Evolutionary conservation across 2,797 vertebrate genomes (phyloP), one percentile per base, ranked within the genome.

Genomic region (Pipistrellus kuhlii): DNA sequence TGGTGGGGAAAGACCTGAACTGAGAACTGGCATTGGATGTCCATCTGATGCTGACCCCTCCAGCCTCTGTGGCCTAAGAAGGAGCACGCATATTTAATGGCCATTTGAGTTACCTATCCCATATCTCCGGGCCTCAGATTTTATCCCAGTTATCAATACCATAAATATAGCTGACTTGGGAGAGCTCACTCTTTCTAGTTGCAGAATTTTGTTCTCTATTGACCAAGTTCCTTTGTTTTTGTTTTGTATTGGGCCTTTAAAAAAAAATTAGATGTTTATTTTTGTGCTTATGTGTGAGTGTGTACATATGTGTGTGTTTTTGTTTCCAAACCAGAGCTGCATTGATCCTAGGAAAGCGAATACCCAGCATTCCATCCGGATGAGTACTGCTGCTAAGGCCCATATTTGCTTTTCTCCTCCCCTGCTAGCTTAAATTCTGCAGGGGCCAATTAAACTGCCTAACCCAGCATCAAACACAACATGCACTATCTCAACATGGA

Each of bases 291-390:
- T 35, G 20, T 59, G 75, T 94, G n/a, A 17, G 4, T 66, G 23
- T 46, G 3, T 75, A 6, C 55, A 2, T 38, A 32, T 82, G 25
- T 25, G 23, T 30, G 46, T 46, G 14, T 27, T 27, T 97, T 95
- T 75, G 64, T 80, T 78, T 94, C 81, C 84, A 83, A 87, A 46
- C 27, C 77, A 71, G 69, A 85, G 57, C 9, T 48, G 21, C 93
- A 98, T 98, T 98, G 96, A 97, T 97, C 95, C 35, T 89, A 57
- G 53, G 18, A 96, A 96, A 96, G 46, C 91, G 62, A 97, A 95
- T 69, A 51, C 93, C 82, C 88, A 73, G 57, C 94, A 94, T 85
- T 80, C 5, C 95, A 90, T 96, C 78, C 72, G 91, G 90, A 96
- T 89, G 94, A 91, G 66, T 25, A 90, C 68, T 21, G 73, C 32